phyloP scores from a whole-genome alignment of 2,797 vertebrate species.

The Amblyraja radiata region DNA sequence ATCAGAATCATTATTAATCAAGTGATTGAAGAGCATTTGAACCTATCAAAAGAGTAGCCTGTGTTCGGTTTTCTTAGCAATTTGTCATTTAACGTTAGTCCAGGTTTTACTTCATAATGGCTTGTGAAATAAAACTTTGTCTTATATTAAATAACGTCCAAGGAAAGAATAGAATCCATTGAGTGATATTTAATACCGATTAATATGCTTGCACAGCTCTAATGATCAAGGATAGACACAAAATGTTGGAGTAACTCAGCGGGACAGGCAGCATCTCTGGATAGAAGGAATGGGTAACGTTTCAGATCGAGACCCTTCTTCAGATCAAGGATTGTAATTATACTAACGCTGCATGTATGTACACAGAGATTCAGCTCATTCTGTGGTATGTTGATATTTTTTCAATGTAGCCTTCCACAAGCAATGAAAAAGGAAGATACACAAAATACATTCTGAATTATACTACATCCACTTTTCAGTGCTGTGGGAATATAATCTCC shows the following conservation, averaged over 20 bases:
- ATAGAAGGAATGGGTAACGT: no score
- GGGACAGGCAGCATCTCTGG: no score
- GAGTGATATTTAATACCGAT: slow-evolving; percentile 4
- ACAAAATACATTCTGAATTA: neutral
- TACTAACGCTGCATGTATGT: neutral
- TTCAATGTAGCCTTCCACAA: neutral
- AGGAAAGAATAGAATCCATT: neutral
- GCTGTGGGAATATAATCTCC: neutral
- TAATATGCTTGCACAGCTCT: neutral
- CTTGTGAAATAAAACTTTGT: neutral
- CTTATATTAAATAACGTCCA: neutral
- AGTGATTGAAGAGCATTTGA: neutral
- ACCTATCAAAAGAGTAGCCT: neutral
- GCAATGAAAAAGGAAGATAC: neutral
- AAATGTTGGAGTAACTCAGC: no score
- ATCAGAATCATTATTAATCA: neutral
- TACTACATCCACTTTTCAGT: neutral
- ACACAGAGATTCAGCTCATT: neutral
- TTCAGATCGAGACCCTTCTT: no score
- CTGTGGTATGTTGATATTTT: neutral
- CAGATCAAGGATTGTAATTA: neutral
- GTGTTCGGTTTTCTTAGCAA: neutral
- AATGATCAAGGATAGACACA: neutral
- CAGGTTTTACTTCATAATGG: no score
- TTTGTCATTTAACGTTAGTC: neutral